phyloP scores from a whole-genome alignment of 2,797 vertebrate species.

The Microctenopoma stevenorrisi region DNA sequence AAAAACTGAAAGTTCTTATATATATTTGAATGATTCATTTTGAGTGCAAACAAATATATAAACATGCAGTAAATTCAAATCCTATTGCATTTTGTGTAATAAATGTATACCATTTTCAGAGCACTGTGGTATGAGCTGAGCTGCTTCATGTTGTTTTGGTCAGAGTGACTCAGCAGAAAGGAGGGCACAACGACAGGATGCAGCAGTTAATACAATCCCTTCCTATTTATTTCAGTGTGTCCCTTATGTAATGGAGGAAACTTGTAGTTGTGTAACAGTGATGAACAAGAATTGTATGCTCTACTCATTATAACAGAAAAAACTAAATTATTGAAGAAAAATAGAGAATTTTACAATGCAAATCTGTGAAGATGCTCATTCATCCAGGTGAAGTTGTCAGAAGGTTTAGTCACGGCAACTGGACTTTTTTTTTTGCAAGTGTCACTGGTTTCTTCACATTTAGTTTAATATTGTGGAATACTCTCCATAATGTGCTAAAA shows the following conservation, averaged over 20 bases:
- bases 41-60: not conserved
- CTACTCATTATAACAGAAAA: not conserved
- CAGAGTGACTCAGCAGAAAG: conserved; percentile 73
- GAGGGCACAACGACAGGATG: conserved; percentile 23
- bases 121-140: not conserved
- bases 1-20: not conserved
- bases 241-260: conserved; percentile 39
- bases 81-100: not conserved
- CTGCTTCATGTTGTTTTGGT: conserved; percentile 11
- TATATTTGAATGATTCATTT: not conserved
- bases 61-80: not conserved
- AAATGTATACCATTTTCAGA: not conserved
- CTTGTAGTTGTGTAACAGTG: conserved; percentile 29
- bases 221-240: conserved; percentile 51
- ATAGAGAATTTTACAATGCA: not conserved
- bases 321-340: not conserved
- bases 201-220: conserved; percentile 42
- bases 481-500: not conserved
- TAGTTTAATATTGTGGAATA: not conserved
- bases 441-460: not conserved
- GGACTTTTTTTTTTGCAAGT: too few species aligned
- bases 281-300: not conserved
- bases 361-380: too few species aligned
- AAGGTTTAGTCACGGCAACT: too few species aligned
- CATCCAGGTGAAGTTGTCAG: too few species aligned